Conservation (phyloP, 1,140 invertebrate species). For the Dufourea novaeangliae region DNA sequence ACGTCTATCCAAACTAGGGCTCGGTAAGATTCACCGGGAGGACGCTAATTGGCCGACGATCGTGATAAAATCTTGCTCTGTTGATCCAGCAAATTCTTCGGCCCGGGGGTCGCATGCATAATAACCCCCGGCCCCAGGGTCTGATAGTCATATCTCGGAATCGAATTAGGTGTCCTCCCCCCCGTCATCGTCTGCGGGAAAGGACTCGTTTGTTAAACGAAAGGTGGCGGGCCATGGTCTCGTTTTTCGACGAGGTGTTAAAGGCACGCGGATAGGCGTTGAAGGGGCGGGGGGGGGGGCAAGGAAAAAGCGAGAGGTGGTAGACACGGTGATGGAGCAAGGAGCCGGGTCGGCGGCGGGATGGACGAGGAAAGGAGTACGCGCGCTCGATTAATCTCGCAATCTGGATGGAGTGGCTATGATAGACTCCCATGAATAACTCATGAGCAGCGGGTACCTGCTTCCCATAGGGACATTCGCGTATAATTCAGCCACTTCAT, state of each 20-base stretch:
- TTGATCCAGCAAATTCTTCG: not conserved
- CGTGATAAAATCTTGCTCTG: not conserved
- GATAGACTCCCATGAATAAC: conserved; percentile 80
- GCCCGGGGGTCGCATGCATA: not conserved
- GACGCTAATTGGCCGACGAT: not conserved
- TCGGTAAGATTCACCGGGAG: not conserved
- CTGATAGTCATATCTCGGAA: conserved; percentile 22
- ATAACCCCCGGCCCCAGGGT: too few relatives aligned
- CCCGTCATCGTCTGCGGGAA: conserved; percentile 27
- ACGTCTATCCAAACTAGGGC: too few relatives aligned
- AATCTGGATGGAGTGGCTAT: conserved; percentile 80
- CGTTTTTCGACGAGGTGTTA: conserved; percentile 46
- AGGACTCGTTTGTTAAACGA: conserved; percentile 49
- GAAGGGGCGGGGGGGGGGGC: too few relatives aligned
- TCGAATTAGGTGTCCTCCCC: conserved; percentile 39
- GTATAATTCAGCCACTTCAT: conserved; percentile 80
- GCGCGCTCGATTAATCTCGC: conserved; percentile 79
- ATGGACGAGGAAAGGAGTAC: conserved; percentile 70
- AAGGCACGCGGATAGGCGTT: conserved; percentile 42
- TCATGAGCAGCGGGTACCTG: conserved; percentile 75
- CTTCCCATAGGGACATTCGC: conserved; percentile 75
- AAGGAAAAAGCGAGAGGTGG: conserved; percentile 54
- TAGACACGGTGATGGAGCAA: conserved; percentile 43
- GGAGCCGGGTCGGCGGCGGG: conserved; percentile 42
- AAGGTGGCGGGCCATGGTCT: not conserved